These are phyloP conservation scores for Patiria miniata DNA, from an alignment of 35 echinoderm and acorn worm genomes.

Conservation along the genomic window DNA sequence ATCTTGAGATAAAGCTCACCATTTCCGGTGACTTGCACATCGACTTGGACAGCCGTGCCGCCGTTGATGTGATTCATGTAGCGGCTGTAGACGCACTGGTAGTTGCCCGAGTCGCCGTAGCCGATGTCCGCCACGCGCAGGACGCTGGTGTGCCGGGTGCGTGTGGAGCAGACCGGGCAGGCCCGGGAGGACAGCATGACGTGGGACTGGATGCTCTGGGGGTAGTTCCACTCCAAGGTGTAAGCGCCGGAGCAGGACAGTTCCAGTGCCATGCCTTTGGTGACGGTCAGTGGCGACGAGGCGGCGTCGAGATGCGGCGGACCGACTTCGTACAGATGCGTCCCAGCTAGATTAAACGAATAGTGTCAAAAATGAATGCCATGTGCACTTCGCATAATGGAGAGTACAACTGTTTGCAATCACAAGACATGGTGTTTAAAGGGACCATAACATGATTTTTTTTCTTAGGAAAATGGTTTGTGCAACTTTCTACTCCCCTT, in stretches of 20 bases:
- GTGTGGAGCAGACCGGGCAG: constrained; percentile 38
- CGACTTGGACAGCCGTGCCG: constrained; percentile 64
- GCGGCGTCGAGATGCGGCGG: constrained; percentile 24
- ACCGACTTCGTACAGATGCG: constrained; percentile 27
- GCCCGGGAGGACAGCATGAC: constrained; percentile 25
- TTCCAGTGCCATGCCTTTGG: constrained; percentile 28
- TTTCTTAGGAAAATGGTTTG: too few relatives aligned
- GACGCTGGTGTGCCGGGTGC: constrained; percentile 31
- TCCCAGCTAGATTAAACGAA: constrained; percentile 26
- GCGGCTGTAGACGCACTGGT: constrained; percentile 77
- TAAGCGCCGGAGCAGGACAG: constrained; percentile 48
- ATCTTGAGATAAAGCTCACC: constrained; percentile 12
- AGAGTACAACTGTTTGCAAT: too few relatives aligned
- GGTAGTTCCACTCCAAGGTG: constrained; percentile 55
- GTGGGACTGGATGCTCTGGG: constrained; percentile 33
- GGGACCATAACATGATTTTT: too few relatives aligned
- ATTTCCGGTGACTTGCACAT: constrained; percentile 19
- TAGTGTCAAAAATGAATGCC: too few relatives aligned
- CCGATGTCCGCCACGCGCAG: constrained; percentile 29
- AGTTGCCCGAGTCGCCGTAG: constrained; percentile 51
- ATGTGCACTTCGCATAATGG: too few relatives aligned
- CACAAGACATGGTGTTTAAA: too few relatives aligned
- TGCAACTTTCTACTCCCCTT: too few relatives aligned
- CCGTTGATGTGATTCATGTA: constrained; percentile 61
- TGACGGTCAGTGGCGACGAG: constrained; percentile 33